Base-by-base conservation (phyloP, 2,888 invertebrate genomes). In the Isotomurus palustris region DNA sequence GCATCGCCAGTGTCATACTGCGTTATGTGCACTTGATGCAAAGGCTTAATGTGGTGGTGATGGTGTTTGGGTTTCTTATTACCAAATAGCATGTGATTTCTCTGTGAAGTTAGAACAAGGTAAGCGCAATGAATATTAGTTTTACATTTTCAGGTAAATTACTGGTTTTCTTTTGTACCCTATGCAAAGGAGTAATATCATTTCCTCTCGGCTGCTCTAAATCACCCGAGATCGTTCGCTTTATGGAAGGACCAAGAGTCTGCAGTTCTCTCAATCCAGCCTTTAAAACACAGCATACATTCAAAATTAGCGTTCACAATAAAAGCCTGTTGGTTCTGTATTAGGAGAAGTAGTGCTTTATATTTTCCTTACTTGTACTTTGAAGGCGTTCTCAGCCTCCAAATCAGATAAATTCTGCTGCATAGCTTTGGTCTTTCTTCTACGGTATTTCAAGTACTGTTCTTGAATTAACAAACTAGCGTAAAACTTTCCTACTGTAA, bases 401-500 rank as follows among this genome's bases (percentile, higher is more conserved):
- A 49, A 44, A 35, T 56, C 56, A 14, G 25, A 40, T 10, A 43
- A 22, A 6, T 53, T 41, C n/a, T 47, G 53, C 19, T 64, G 53
- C 38, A 53, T 35, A 32, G 29, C 27, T 50, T 55, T 56, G 53
- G 56, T 58, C 53, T 61, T 61, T 53, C 61, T 55, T 28, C 58
- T 44, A 32, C 61, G 64, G 47, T 55, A 68, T 35, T 60, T 38
- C 38, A 64, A 45, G 50, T 62, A 68, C 17, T 64, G 62, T 40
- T 68, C 68, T 50, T 68, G 68, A 54, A 68, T 68, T 41, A 68
- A 52, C 19, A 65, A 58, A 24, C 63, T 66, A 1, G 68, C 68
- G 28, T 68, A 68, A 36, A 68, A 63, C 27, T 66, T 68, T 19
- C 68, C 68, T 1, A 68, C 68, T n/a, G 66, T 66, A 5, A 68